Conservation (phyloP, 1,140 invertebrate species). For the Micrasema minimum region DNA sequence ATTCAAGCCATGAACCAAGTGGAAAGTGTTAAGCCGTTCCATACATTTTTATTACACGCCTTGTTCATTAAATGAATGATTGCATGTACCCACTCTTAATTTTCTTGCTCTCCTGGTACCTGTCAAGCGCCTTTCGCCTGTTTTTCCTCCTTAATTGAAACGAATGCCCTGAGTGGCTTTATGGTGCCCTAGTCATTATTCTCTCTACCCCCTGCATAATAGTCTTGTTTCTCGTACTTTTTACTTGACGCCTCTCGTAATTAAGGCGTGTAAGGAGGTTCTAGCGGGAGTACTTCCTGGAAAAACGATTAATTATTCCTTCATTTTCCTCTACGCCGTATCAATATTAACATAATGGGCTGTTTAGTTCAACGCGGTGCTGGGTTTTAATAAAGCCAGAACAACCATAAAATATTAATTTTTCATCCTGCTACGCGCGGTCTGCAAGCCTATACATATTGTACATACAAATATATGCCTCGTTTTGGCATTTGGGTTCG, state of each 20-base stretch:
- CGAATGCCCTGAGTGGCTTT: conserved; percentile 32
- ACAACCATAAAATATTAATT: no score
- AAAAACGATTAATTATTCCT: not conserved
- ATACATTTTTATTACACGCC: no score
- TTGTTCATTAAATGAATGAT: no score
- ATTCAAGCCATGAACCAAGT: no score
- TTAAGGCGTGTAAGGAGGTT: conserved; percentile 10
- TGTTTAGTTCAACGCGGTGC: not conserved
- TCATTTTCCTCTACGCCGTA: conserved; percentile 10
- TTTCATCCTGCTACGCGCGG: no score
- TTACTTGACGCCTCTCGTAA: conserved; percentile 26
- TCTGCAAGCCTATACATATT: no score
- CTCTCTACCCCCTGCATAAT: conserved; percentile 36
- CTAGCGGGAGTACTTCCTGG: not conserved
- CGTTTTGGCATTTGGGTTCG: no score
- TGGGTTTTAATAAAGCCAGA: not conserved
- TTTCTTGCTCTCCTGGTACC: conserved; percentile 9
- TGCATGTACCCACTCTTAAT: no score
- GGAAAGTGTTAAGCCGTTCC: no score
- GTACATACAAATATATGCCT: no score
- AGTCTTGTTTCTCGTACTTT: conserved; percentile 34
- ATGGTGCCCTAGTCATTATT: conserved; percentile 36
- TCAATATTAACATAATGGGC: conserved; percentile 21
- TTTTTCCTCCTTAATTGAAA: conserved; percentile 33
- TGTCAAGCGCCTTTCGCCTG: not conserved